Base-by-base conservation (phyloP, 2,888 invertebrate species). In the Matsumyia berberina region DNA sequence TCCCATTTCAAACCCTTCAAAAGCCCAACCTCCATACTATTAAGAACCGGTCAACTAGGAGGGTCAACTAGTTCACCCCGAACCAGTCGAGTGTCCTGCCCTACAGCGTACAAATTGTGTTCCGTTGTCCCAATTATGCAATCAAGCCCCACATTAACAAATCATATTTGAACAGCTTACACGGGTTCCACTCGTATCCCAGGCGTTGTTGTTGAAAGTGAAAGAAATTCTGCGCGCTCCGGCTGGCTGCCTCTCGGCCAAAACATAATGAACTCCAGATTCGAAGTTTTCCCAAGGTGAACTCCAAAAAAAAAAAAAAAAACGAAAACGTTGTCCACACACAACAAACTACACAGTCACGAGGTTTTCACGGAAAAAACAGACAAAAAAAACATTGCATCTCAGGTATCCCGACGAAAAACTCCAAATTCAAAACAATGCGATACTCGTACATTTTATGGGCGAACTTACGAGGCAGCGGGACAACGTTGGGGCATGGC, bases 131-230 rank as follows among this genome's bases (percentile, higher is more conserved):
- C 72, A 83, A 83, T 83, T 74, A 74, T 79, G 79, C 60, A 83
- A 83, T 83, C 73, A 73, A 79, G 57, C 33, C 33, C 51, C 67
- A 49, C 79, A 83, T 83, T 69, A 74, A 83, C 83, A 79, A 83
- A 79, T 79, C 83, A 83, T 83, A 83, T 74, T 69, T 67, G 55
- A 73, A 57, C 67, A 39, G 73, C 67, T 70, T 55, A 79, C 83
- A 83, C 57, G 64, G 74, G 67, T 57, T 64, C 39, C 15, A 73
- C 67, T 83, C 66, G 70, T 82, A 82, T 53, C 70, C 58, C 24
- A 24, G 73, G 29, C 55, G 4, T 24, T 24, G 24, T 73, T 62
- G 58, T 58, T 73, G 79, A 83, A 83, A 83, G 83, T 79, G 79
- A 83, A 83, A 83, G 79, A 83, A 79, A 79, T 73, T 53, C 29